Evolutionary conservation across 2,888 invertebrate genomes (phyloP), one percentile per base, ranked within the genome.

Genomic region (Molorchus minor): DNA sequence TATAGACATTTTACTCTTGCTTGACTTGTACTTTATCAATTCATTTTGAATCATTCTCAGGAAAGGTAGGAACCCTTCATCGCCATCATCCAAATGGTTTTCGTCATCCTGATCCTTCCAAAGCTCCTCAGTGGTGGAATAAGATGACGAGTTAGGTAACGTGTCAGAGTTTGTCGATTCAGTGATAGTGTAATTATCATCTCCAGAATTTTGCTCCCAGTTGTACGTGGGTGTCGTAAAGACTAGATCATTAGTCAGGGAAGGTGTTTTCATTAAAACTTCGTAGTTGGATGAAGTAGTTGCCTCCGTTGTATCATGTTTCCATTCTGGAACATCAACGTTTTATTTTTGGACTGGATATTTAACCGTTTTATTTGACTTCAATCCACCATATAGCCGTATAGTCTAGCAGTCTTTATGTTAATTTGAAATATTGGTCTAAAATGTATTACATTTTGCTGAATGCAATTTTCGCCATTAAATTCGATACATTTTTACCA

Each of bases 1-100:
- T 71, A 87, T 86, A 40, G 79, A 75, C 8, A 88, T 78, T 78
- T 89, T 89, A 47, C 84, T 84, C 40, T 72, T 73, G 13, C 72
- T 61, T 21, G 71, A 69, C 46, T 78, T 79, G 59, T 79, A 81
- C 13, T 69, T 66, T 29, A 77, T 66, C 21, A 81, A 65, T 17
- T 73, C 74, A 16, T 73, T 71, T 65, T 81, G 80, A 15, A 80
- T 70, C 30, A 65, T 67, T 47, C 71, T 67, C 33, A 79, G 56
- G 46, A 75, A 70, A 1, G 75, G 58, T 19, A 69, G 15, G 55
- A 73, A 69, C 33, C 65, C 65, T 12, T 62, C 54, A 19, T 49
- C 46, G n/a, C 33, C 20, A 51, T 8, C 4, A 21, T 35, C 36
- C n/a, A 36, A 49, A 35, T 10, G 10, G 2, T 21, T 30, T 13